Base-by-base conservation (phyloP, 2,888 invertebrate species). In the Lasioglossum vierecki region DNA sequence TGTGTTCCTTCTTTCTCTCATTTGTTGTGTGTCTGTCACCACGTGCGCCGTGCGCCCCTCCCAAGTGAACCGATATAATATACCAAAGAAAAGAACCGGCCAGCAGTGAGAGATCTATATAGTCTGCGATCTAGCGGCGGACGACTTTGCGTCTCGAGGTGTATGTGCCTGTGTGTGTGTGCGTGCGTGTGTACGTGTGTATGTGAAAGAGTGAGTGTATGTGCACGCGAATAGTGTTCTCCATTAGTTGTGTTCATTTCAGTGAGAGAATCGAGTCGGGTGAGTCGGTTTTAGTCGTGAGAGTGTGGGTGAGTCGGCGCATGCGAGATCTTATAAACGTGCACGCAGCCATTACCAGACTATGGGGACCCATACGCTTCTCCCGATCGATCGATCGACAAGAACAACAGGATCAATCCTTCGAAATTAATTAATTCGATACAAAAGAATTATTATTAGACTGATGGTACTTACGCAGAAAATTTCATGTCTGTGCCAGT, bases 271-370 rank as follows among this genome's bases (percentile, higher is more conserved):
- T 70, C 79, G 66, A 71, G 35, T 68, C 30, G 44, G 77, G 57
- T 77, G 53, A 83, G 57, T 77, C 60, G 35, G 35, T 70, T 70
- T 80, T 70, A 71, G 66, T 76, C 41, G 46, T 73, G 70, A 83
- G 60, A 83, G 63, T 80, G 76, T 84, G 80, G 66, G 83, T 89
- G 84, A 80, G 74, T 84, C 75, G 80, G 80, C 77, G 80, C 91
- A 90, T 90, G 90, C 90, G 81, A 84, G 81, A 84, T 85, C 63
- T 82, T 84, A 22, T 77, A 83, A 86, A 88, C 91, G 90, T 90
- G 89, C 90, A 85, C 66, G 74, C 79, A 79, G 66, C 82, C 78
- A 83, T 71, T 82, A 85, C 66, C 72, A 60, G 46, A 80, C 79
- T 76, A 63, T 30, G 35, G 79, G 80, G 4, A 83, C 68, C 39